These are phyloP conservation scores for Maconellicoccus hirsutus DNA, from an alignment of 1,140 invertebrate genomes.

Conservation along the genomic window DNA sequence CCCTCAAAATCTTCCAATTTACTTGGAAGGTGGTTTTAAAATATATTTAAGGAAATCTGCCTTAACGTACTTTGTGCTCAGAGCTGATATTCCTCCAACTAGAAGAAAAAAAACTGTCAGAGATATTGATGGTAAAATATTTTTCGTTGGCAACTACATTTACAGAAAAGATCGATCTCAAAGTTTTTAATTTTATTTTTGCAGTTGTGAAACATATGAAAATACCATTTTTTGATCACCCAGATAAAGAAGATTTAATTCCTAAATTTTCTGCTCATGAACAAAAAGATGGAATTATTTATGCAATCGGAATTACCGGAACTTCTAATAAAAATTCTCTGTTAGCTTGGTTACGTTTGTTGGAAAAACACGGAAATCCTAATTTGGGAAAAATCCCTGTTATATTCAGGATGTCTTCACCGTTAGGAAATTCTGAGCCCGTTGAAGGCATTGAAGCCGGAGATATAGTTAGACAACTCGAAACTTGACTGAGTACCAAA, in stretches of 20 bases:
- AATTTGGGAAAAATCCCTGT: conserved; percentile 38
- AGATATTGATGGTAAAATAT: conserved; percentile 51
- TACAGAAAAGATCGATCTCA: neutral
- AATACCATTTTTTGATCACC: conserved; percentile 39
- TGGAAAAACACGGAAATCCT: conserved; percentile 67
- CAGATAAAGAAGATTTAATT: conserved; percentile 31
- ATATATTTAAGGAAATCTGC: conserved; percentile 63
- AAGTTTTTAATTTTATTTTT: conserved; percentile 23
- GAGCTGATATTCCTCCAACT: conserved; percentile 46
- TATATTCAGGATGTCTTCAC: conserved; percentile 27
- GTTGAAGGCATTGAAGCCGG: conserved; percentile 9
- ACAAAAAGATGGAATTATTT: conserved; percentile 83
- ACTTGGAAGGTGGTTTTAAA: conserved; percentile 76
- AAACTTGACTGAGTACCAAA: too few species aligned
- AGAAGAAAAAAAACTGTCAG: conserved; percentile 36
- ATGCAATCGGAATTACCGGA: conserved; percentile 76
- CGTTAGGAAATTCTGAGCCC: conserved; percentile 25
- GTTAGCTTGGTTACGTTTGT: conserved; percentile 78
- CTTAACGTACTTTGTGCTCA: conserved; percentile 77
- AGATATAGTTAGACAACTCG: neutral
- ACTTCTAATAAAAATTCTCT: conserved; percentile 82
- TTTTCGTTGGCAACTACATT: neutral
- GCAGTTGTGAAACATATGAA: conserved; percentile 54
- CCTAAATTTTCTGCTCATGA: conserved; percentile 62
- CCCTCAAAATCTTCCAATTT: conserved; percentile 52